These are phyloP conservation scores for Ptyas mucosa DNA, from an alignment of 2,113 vertebrate genomes.

Conservation along the genomic window DNA sequence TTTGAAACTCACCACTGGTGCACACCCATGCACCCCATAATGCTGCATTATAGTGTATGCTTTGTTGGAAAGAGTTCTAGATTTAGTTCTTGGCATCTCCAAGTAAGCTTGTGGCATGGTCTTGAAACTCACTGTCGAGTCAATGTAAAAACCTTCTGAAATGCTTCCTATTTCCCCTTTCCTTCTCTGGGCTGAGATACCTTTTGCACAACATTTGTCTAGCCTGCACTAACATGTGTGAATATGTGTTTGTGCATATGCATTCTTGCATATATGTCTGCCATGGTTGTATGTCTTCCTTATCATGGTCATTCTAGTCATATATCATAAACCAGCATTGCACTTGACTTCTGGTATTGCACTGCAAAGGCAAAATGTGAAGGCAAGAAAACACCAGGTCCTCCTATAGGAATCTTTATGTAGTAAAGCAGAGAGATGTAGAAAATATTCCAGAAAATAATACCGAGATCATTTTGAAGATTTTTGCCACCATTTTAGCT, in stretches of 20 bases:
- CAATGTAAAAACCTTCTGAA: background rate
- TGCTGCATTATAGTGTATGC: background rate
- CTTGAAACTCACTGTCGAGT: background rate
- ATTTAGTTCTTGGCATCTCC: background rate
- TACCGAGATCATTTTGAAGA: background rate
- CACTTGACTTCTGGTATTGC: background rate
- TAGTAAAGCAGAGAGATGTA: background rate
- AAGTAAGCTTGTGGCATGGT: background rate
- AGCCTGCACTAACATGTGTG: background rate
- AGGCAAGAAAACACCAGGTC: background rate
- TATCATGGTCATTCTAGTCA: background rate
- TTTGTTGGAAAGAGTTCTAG: background rate
- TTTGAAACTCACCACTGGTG: too few species aligned
- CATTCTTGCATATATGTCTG: background rate
- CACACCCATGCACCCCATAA: background rate
- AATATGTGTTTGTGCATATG: background rate
- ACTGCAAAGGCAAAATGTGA: too few species aligned
- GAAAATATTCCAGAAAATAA: background rate
- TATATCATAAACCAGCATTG: background rate
- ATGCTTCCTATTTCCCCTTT: background rate
- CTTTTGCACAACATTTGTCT: background rate
- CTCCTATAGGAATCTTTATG: background rate
- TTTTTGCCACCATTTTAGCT: background rate
- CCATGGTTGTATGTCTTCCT: background rate
- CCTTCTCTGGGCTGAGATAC: background rate